Percentiles rank a stretch among this genome's conserved stretches.
Conservation (phyloP, 2,888 invertebrate genomes). For the Microplitis deprimator region DNA sequence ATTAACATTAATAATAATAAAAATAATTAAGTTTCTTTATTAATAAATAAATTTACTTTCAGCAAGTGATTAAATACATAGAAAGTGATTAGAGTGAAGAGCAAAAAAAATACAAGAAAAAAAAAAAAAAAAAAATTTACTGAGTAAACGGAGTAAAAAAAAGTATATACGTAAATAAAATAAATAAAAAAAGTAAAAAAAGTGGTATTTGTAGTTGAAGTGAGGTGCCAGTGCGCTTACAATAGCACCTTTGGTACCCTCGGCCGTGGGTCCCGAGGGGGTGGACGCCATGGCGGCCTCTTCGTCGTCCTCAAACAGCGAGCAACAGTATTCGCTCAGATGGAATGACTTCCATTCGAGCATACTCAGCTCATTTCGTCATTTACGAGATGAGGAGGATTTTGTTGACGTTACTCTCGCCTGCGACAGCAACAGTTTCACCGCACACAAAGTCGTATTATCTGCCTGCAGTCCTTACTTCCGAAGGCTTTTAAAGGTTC, state of each 20-base stretch:
- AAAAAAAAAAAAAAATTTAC: slow-evolving; percentile 11
- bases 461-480: slow-evolving; percentile 96
- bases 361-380: slow-evolving; percentile 90
- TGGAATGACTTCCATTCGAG: slow-evolving; percentile 97
- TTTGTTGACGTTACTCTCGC: slow-evolving; percentile 94
- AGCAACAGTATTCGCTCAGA: slow-evolving; percentile 92
- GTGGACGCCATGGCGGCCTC: slow-evolving; percentile 71
- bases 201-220: slow-evolving; percentile 48
- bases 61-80: neutral
- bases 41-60: neutral
- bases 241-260: slow-evolving; percentile 72
- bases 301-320: slow-evolving; percentile 72
- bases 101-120: neutral
- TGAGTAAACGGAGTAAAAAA: slow-evolving; percentile 15
- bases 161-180: slow-evolving; percentile 26
- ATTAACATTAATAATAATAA: neutral
- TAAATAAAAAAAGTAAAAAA: slow-evolving; percentile 18
- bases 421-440: slow-evolving; percentile 90
- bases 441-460: slow-evolving; percentile 91
- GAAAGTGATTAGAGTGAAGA: neutral
- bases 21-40: neutral
- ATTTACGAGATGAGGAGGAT: slow-evolving; percentile 91
- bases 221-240: slow-evolving; percentile 63
- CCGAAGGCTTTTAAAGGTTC: slow-evolving; percentile 83
- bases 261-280: slow-evolving; percentile 72